phyloP scores from a whole-genome alignment of 2,797 vertebrate species.

The Platalea minor region DNA sequence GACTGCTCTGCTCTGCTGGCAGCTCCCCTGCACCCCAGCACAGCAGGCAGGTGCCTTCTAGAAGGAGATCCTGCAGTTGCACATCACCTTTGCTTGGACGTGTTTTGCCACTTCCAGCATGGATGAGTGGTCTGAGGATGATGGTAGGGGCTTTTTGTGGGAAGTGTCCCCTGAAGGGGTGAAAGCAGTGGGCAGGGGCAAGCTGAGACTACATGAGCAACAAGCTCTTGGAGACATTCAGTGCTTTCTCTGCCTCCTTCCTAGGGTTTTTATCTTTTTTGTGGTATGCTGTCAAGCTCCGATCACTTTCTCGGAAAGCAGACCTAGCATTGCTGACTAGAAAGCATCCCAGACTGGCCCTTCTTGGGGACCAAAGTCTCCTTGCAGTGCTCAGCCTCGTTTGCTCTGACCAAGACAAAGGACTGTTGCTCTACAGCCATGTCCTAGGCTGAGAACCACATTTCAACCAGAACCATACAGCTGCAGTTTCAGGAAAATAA shows the following conservation, averaged over 20 bases:
- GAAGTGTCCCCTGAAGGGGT: background rate
- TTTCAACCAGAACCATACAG: background rate
- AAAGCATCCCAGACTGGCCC: background rate
- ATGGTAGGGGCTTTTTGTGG: background rate
- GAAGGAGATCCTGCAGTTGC: background rate
- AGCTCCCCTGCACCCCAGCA: background rate
- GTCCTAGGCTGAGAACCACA: background rate
- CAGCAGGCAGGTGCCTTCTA: background rate
- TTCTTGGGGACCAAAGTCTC: background rate
- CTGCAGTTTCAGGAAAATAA: background rate
- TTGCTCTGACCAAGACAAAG: background rate
- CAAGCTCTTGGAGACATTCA: background rate
- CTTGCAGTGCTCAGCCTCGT: background rate
- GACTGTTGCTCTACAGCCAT: background rate
- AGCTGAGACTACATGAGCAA: background rate
- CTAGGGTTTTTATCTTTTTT: background rate
- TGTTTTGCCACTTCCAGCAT: background rate
- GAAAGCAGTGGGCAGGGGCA: background rate
- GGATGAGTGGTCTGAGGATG: background rate
- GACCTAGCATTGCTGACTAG: background rate
- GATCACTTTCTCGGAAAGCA: background rate
- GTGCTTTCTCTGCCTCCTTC: background rate
- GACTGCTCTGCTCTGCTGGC: background rate
- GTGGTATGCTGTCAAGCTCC: background rate
- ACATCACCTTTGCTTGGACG: background rate